Evolutionary conservation across 2,888 invertebrate genomes (phyloP).

Genomic region (Megastigmus dorsalis): DNA sequence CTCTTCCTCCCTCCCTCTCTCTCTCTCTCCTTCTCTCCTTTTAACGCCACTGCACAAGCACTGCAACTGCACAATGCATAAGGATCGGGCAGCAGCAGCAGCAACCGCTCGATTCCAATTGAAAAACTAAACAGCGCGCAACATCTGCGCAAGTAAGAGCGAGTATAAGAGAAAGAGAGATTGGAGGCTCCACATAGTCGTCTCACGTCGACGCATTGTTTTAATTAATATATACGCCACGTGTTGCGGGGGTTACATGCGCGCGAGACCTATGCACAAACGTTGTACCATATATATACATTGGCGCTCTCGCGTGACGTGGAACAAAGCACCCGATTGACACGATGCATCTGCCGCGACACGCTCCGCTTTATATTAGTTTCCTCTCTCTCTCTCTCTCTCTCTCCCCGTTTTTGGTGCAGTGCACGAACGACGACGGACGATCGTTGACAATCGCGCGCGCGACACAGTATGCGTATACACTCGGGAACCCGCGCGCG

Average conservation of each 20-base stretch:
- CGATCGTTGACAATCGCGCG: conserved; percentile 25
- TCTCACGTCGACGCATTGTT: conserved; percentile 65
- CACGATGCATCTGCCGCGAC: conserved; percentile 61
- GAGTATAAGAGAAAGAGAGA: too few species aligned
- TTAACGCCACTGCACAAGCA: neutral
- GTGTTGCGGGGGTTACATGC: conserved; percentile 57
- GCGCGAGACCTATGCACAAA: neutral
- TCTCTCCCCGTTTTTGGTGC: too few species aligned
- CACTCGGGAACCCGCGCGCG: too few species aligned
- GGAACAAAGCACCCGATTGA: conserved; percentile 61
- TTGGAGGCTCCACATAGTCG: conserved; percentile 59
- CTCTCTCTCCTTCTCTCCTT: too few species aligned
- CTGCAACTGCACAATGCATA: neutral
- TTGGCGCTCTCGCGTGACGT: too few species aligned
- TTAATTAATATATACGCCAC: conserved; percentile 68
- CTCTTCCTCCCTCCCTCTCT: too few species aligned
- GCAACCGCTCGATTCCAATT: conserved; percentile 17
- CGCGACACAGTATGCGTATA: too few species aligned
- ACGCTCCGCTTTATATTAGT: neutral
- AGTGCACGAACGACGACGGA: too few species aligned
- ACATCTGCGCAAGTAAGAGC: conserved; percentile 60
- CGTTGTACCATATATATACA: too few species aligned
- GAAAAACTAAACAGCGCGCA: conserved; percentile 50
- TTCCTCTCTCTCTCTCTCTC: too few species aligned
- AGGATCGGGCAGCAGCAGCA: neutral